These are phyloP conservation scores for Parthenolecanium corni DNA, from an alignment of 2,888 invertebrate species.

Conservation along the genomic window DNA sequence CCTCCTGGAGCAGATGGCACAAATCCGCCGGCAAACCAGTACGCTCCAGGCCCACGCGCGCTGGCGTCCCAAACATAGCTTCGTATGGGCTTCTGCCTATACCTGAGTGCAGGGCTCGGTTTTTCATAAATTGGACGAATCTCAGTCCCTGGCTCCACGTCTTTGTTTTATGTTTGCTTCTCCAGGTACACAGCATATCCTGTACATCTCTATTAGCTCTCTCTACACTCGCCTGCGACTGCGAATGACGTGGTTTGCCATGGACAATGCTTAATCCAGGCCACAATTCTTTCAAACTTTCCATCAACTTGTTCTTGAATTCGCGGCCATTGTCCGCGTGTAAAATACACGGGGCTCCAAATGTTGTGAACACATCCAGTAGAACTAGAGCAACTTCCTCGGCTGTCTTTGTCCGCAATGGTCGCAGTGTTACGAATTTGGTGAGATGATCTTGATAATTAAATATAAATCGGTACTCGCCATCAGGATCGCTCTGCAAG, in stretches of 20 bases:
- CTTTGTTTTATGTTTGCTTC: background rate
- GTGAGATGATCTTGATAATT: constrained; percentile 36
- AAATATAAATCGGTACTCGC: constrained; percentile 37
- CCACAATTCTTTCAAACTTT: constrained; percentile 10
- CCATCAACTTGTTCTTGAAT: constrained; percentile 6
- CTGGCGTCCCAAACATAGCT: background rate
- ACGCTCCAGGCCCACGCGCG: background rate
- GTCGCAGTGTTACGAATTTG: constrained; percentile 36
- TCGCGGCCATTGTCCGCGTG: constrained; percentile 32
- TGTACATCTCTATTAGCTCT: constrained; percentile 17
- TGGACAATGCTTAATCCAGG: constrained; percentile 14
- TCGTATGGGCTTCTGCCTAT: background rate
- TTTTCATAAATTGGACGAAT: constrained; percentile 2
- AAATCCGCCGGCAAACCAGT: background rate
- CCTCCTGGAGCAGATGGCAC: background rate
- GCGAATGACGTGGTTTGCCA: constrained; percentile 12
- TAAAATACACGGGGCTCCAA: constrained; percentile 32
- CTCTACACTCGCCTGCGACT: constrained; percentile 23
- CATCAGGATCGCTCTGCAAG: constrained; percentile 34
- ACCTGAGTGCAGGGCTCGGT: background rate
- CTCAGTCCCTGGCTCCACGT: background rate
- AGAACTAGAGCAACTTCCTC: constrained; percentile 35
- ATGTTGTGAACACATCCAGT: constrained; percentile 30
- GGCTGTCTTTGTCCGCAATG: constrained; percentile 35
- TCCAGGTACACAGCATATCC: constrained; percentile 17